Percentiles rank a stretch among this genome's conserved stretches.
These are phyloP conservation scores for Saturnia japonica DNA, from an alignment of 2,888 invertebrate genomes.

Conservation along the genomic window DNA sequence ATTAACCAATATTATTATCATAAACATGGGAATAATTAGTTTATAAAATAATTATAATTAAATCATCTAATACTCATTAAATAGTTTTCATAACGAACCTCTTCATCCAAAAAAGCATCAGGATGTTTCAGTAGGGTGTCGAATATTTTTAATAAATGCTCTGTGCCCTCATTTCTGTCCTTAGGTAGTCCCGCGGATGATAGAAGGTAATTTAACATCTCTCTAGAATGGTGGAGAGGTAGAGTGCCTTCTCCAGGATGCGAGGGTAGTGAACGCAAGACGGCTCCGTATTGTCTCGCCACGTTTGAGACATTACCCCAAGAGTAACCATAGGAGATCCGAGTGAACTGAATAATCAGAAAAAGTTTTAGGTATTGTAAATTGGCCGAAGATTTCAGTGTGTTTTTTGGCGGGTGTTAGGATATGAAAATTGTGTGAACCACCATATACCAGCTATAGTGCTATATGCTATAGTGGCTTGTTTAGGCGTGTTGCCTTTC, in stretches of 20 bases:
- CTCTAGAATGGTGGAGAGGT: slow-evolving; percentile 80
- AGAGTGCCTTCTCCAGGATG: slow-evolving; percentile 86
- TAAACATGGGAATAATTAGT: too few species aligned
- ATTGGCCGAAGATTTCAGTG: not conserved
- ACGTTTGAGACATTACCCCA: slow-evolving; percentile 82
- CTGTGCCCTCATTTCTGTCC: slow-evolving; percentile 80
- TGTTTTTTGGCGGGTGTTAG: too few species aligned
- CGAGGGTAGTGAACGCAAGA: slow-evolving; percentile 73
- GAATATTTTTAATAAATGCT: slow-evolving; percentile 83
- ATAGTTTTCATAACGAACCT: slow-evolving; percentile 81
- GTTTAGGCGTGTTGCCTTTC: too few species aligned
- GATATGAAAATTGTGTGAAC: too few species aligned
- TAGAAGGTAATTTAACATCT: slow-evolving; percentile 80
- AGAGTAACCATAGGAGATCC: slow-evolving; percentile 83
- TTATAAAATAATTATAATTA: too few species aligned
- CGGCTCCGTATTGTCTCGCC: slow-evolving; percentile 79
- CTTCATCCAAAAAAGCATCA: slow-evolving; percentile 86
- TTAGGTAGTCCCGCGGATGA: slow-evolving; percentile 59
- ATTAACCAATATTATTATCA: too few species aligned
- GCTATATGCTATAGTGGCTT: too few species aligned
- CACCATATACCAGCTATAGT: too few species aligned
- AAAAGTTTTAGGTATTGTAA: not conserved
- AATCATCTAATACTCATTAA: too few species aligned
- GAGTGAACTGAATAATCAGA: slow-evolving; percentile 55
- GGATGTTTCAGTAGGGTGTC: slow-evolving; percentile 70